Base-by-base conservation (phyloP, 2,113 vertebrate species). In the Aldabrachelys gigantea region DNA sequence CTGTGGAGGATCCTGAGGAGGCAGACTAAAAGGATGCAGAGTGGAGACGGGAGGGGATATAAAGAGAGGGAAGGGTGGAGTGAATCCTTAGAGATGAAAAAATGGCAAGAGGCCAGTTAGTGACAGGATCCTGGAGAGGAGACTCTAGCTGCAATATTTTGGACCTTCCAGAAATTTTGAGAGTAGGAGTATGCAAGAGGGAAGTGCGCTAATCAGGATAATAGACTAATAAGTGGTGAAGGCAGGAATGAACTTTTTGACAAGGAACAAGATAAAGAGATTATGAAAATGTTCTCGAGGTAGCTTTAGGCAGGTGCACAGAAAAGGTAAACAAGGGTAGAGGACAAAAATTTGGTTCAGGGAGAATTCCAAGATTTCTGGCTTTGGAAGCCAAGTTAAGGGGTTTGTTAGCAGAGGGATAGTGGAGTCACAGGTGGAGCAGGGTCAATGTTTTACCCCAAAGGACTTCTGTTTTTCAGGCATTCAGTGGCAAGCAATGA, bases 201-300 rank as follows among this genome's bases (percentile, higher is more conserved):
- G 44, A 69, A 93, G 27, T 35, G 69, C 49, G 62, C 16, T 35
- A 90, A n/a, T 69, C 17, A 75, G 57, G 56, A 62, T 62, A 27
- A 29, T 14, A 62, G 57, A 31, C 25, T n/a, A 82, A 81, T 29
- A 50, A 22, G 9, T 22, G 59, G 41, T 5, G 25, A 84, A 62
- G 22, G 5, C 25, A 90, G 59, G 29, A 53, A 44, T 1, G 10
- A 82, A 38, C 12, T 90, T 3, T 4, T 54, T 19, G 88, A 86
- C 49, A 84, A 84, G 53, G 81, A 80, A 69, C 2, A 88, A 96
- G 86, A 85, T 13, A 76, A 91, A 88, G 31, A 50, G 52, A 82
- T 82, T 76, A 54, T 3, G 12, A 76, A 47, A 87, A 90, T 93
- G 95, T 82, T 89, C 78, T 85, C 90, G 96, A 96, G 97, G 97